Percentiles rank a stretch among this genome's conserved stretches.
phyloP scores from a whole-genome alignment of 2,888 invertebrate genomes.

The Cryptocheilus praepositus region DNA sequence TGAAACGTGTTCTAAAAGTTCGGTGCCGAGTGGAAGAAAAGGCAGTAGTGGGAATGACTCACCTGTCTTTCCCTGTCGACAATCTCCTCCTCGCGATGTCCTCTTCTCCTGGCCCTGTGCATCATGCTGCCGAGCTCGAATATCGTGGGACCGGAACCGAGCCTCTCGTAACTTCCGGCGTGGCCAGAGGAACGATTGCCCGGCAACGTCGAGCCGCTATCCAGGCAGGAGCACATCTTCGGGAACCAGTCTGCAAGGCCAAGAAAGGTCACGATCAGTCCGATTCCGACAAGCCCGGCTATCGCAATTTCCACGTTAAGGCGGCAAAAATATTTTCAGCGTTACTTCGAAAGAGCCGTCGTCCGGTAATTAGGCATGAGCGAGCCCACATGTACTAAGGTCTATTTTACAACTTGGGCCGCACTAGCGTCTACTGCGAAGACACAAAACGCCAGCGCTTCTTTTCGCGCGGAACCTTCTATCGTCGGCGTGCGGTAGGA shows the following conservation, averaged over 20 bases:
- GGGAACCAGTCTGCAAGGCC: conserved; percentile 62
- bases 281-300: too few relatives aligned
- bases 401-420: conserved; percentile 41
- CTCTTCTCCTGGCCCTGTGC: conserved; percentile 16
- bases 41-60: not conserved
- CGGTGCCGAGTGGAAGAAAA: not conserved
- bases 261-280: not conserved
- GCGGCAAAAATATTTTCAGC: too few relatives aligned
- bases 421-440: conserved; percentile 14
- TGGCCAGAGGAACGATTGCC: conserved; percentile 39
- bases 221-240: conserved; percentile 63
- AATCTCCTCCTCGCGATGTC: conserved; percentile 10
- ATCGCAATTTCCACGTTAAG: too few relatives aligned
- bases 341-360: too few relatives aligned
- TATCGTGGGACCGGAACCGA: conserved; percentile 45
- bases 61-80: conserved; percentile 33
- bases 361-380: not conserved
- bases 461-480: too few relatives aligned
- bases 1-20: too few relatives aligned
- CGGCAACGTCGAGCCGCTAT: conserved; percentile 38
- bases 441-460: too few relatives aligned
- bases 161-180: conserved; percentile 53
- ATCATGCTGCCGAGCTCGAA: conserved; percentile 46
- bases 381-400: conserved; percentile 35
- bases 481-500: too few relatives aligned